Evolutionary conservation across 2,888 invertebrate genomes (phyloP).

Genomic region (Mesopsocus fuscifrons): DNA sequence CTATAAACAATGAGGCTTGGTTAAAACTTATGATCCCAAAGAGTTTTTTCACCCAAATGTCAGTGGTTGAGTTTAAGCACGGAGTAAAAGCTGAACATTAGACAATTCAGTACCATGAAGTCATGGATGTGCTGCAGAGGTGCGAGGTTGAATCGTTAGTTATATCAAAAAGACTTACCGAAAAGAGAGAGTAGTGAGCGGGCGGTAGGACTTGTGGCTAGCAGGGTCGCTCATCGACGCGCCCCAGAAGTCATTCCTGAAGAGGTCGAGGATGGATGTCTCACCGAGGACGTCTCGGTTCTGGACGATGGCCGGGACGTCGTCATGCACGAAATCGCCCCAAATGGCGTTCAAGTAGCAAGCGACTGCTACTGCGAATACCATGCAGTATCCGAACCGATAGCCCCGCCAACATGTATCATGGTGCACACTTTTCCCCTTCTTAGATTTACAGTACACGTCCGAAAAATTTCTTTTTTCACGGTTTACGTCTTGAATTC

Average conservation of each 20-base stretch:
- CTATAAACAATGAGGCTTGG: too few species aligned
- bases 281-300: slow-evolving; percentile 62
- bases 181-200: slow-evolving; percentile 64
- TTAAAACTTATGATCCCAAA: too few species aligned
- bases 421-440: too few species aligned
- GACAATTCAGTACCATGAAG: too few species aligned
- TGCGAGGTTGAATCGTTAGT: too few species aligned
- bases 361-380: slow-evolving; percentile 42
- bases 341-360: slow-evolving; percentile 54
- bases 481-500: too few species aligned
- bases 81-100: too few species aligned
- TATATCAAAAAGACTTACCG: slow-evolving; percentile 34
- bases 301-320: slow-evolving; percentile 62
- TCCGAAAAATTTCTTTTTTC: too few species aligned
- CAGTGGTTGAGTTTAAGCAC: too few species aligned
- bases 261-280: slow-evolving; percentile 38
- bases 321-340: slow-evolving; percentile 77
- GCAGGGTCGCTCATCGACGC: slow-evolving; percentile 60
- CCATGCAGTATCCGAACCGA: slow-evolving; percentile 18
- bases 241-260: slow-evolving; percentile 79
- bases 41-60: too few species aligned
- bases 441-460: too few species aligned
- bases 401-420: neutral
- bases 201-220: slow-evolving; percentile 77
- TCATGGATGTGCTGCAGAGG: too few species aligned